A percentile compares a stretch with the other conserved stretches of the same genome.
Conservation (phyloP, 2,797 vertebrate species). For the Tenualosa ilisha region DNA sequence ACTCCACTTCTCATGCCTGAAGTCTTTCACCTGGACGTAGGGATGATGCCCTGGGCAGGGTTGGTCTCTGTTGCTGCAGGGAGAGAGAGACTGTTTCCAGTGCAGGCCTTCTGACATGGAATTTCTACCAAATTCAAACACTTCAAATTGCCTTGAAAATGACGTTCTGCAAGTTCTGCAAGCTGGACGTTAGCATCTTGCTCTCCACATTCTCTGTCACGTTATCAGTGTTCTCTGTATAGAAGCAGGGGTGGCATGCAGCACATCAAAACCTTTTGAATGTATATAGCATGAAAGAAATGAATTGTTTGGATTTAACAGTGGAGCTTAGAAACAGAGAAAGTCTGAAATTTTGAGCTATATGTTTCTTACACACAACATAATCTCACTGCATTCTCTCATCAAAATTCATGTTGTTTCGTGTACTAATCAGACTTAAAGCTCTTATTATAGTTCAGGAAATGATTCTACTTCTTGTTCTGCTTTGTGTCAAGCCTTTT, state of each 20-base stretch:
- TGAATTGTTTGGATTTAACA: not conserved
- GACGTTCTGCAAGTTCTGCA: not conserved
- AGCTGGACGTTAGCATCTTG: not conserved
- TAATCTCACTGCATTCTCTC: not conserved
- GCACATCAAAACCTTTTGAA: not conserved
- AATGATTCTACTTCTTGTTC: conserved; percentile 9
- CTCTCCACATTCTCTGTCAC: not conserved
- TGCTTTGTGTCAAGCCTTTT: not conserved
- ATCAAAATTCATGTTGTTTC: not conserved
- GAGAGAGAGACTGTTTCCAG: conserved; percentile 54
- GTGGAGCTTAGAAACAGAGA: not conserved
- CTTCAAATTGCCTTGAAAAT: not conserved
- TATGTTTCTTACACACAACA: not conserved
- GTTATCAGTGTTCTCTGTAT: not conserved
- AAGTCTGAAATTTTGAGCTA: not conserved
- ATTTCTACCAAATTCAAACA: not conserved
- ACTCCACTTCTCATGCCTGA: conserved; percentile 59
- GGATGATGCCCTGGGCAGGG: conserved; percentile 53
- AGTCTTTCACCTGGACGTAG: conserved; percentile 72
- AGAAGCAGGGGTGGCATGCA: not conserved
- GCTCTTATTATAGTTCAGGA: conserved; percentile 6
- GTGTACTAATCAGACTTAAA: not conserved
- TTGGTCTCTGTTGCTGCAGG: conserved; percentile 48
- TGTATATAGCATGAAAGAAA: not conserved
- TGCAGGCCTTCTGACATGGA: conserved; percentile 39